Conservation (phyloP, 2,113 vertebrate species). For the Gracilinanus agilis region DNA sequence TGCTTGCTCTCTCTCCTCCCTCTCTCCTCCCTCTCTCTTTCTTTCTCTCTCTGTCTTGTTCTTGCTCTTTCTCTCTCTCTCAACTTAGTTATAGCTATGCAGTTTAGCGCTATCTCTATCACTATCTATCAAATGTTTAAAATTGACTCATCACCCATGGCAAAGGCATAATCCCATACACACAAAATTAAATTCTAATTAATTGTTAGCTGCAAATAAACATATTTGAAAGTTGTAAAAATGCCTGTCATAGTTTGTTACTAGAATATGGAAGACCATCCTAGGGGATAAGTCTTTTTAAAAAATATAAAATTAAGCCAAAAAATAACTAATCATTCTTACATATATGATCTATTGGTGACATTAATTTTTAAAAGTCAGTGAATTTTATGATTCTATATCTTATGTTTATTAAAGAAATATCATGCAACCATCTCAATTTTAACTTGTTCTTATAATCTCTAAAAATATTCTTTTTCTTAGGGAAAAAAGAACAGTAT, state of each 20-base stretch:
- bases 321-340: background rate
- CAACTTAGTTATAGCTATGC: background rate
- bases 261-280: background rate
- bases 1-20: too few species aligned
- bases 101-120: background rate
- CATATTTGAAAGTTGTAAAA: background rate
- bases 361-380: background rate
- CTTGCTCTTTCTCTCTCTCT: too few species aligned
- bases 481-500: conserved; percentile 94
- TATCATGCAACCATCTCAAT: background rate
- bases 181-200: background rate
- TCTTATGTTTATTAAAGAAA: conserved; percentile 29
- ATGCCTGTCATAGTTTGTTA: background rate
- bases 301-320: background rate
- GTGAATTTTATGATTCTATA: background rate
- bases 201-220: background rate
- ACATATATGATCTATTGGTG: background rate
- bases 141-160: background rate
- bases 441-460: conserved; percentile 19
- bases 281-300: background rate
- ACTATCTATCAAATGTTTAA: too few species aligned
- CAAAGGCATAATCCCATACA: background rate
- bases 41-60: too few species aligned
- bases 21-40: too few species aligned
- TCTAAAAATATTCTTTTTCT: conserved; percentile 36